A percentile compares a stretch with the other conserved stretches of the same genome.
These are phyloP conservation scores for Tachycineta bicolor DNA, from an alignment of 2,113 vertebrate genomes.

Conservation along the genomic window DNA sequence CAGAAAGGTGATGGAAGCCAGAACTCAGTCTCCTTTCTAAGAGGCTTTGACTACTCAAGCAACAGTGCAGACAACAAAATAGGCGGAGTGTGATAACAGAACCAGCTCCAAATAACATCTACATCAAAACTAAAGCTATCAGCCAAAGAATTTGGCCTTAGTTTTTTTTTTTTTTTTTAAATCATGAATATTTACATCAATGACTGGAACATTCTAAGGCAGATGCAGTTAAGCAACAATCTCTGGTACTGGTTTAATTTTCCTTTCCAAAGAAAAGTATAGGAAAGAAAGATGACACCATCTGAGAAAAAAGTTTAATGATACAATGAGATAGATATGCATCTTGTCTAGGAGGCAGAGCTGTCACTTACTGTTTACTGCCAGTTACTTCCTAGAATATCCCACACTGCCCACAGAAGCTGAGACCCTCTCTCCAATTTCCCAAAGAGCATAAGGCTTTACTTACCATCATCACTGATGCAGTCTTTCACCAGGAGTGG, in stretches of 20 bases:
- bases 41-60: neutral
- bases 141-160: neutral
- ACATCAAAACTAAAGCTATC: neutral
- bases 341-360: neutral
- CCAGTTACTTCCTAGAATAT: neutral
- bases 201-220: neutral
- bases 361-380: neutral
- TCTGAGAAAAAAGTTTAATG: neutral
- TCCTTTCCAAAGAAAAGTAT: neutral
- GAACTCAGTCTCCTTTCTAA: neutral
- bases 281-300: neutral
- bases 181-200: neutral
- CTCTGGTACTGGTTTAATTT: neutral
- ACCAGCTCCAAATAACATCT: neutral
- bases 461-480: conserved; percentile 91
- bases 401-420: neutral
- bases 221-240: neutral
- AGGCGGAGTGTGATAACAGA: neutral
- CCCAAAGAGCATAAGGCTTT: neutral
- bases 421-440: neutral
- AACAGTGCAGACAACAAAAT: neutral
- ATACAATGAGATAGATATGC: neutral
- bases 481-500: conserved; percentile 87
- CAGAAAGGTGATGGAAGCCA: neutral
- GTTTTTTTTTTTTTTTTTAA: neutral